Evolutionary conservation across 2,888 invertebrate genomes (phyloP).

Genomic region (Acronicta aceris): DNA sequence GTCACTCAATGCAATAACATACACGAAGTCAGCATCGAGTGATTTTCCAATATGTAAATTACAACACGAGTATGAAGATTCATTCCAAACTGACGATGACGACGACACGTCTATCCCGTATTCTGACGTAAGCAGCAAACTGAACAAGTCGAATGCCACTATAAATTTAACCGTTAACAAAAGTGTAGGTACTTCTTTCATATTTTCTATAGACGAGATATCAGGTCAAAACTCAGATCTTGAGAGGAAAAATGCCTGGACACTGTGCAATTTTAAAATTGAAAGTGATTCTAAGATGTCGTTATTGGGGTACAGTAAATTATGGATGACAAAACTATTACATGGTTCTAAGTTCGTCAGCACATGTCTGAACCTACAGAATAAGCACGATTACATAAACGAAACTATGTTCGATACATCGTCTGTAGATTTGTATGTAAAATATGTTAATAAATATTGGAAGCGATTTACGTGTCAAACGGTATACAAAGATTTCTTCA

Average conservation of each 20-base stretch:
- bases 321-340: conserved; percentile 42
- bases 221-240: conserved; percentile 21
- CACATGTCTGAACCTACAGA: conserved; percentile 12
- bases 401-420: conserved; percentile 50
- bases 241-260: conserved; percentile 37
- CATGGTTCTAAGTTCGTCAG: conserved; percentile 15
- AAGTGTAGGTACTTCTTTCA: conserved; percentile 19
- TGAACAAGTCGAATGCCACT: conserved; percentile 23
- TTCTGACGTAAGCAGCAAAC: conserved; percentile 10
- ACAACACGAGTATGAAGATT: neutral
- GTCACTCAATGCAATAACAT: conserved; percentile 4
- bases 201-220: conserved; percentile 31
- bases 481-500: conserved; percentile 49
- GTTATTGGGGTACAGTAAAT: conserved; percentile 19
- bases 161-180: conserved; percentile 10
- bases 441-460: conserved; percentile 23
- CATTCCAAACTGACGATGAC: neutral
- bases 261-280: conserved; percentile 14
- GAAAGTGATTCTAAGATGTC: neutral
- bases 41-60: neutral
- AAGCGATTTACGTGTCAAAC: conserved; percentile 21
- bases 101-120: conserved; percentile 5
- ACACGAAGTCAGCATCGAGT: neutral
- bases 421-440: conserved; percentile 16
- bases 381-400: conserved; percentile 33